Evolutionary conservation across 2,888 invertebrate genomes (phyloP).

Genomic region (Tuta absoluta): DNA sequence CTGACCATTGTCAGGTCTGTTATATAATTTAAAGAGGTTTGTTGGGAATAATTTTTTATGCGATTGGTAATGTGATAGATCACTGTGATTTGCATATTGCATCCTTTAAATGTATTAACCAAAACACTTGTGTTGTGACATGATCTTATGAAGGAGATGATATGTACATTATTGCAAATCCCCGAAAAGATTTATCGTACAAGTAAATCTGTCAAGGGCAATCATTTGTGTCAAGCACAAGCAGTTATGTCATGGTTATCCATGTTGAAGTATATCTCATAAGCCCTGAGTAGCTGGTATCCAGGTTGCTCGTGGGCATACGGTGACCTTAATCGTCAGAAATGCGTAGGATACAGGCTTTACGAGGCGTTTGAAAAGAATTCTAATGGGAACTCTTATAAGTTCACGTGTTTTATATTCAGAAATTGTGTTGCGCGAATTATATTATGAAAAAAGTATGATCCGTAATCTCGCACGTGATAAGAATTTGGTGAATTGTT

Average conservation of each 20-base stretch:
- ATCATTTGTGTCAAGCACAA: background rate
- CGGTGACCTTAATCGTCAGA: slow-evolving; percentile 41
- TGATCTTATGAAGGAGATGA: background rate
- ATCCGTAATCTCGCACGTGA: background rate
- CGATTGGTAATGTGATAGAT: slow-evolving; percentile 26
- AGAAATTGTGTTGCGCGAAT: slow-evolving; percentile 4
- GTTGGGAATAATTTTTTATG: slow-evolving; percentile 43
- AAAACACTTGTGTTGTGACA: background rate
- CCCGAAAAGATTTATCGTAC: too few relatives aligned
- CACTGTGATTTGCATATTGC: background rate
- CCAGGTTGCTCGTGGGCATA: slow-evolving; percentile 39
- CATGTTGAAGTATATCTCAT: slow-evolving; percentile 34
- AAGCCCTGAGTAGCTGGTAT: slow-evolving; percentile 30
- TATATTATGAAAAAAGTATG: slow-evolving; percentile 1
- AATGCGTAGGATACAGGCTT: slow-evolving; percentile 6
- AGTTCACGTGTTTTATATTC: slow-evolving; percentile 43
- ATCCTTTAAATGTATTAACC: background rate
- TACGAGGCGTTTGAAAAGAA: slow-evolving; percentile 42
- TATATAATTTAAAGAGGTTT: slow-evolving; percentile 62
- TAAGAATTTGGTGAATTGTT: background rate
- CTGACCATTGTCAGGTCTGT: slow-evolving; percentile 59
- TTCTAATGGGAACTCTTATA: slow-evolving; percentile 43
- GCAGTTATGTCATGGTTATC: background rate
- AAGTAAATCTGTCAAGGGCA: background rate
- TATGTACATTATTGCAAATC: too few relatives aligned